Percentiles rank a stretch among this genome's conserved stretches.
These are phyloP conservation scores for Helicoverpa armigera DNA, from an alignment of 1,140 invertebrate species.

Conservation along the genomic window DNA sequence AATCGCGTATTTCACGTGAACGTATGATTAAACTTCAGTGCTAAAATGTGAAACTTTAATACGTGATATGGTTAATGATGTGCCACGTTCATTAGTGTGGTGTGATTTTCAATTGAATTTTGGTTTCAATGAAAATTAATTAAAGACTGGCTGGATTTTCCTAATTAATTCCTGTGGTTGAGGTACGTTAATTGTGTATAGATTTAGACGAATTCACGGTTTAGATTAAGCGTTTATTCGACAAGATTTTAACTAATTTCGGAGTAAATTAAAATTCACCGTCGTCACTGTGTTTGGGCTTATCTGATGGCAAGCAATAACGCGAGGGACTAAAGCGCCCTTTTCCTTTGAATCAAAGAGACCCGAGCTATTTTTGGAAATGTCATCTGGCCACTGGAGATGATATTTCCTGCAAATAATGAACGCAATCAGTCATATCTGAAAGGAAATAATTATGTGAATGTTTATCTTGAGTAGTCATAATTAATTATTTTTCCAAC, in stretches of 20 bases:
- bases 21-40: conserved; percentile 42
- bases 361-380: conserved; percentile 33
- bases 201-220: neutral
- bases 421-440: conserved; percentile 18
- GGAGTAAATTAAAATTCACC: conserved; percentile 13
- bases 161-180: conserved; percentile 12
- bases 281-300: neutral
- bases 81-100: conserved; percentile 44
- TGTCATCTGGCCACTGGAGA: conserved; percentile 21
- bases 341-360: conserved; percentile 22
- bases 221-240: neutral
- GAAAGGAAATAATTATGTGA: neutral
- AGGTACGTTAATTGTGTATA: conserved; percentile 35
- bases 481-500: neutral
- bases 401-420: conserved; percentile 28
- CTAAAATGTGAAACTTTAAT: conserved; percentile 47
- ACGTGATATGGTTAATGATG: conserved; percentile 40
- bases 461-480: no score
- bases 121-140: conserved; percentile 18
- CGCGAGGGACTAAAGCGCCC: conserved; percentile 5
- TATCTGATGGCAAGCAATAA: conserved; percentile 20
- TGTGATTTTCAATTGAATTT: conserved; percentile 37
- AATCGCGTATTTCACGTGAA: conserved; percentile 40
- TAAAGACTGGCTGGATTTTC: conserved; percentile 27
- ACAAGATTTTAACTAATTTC: neutral